Base-by-base conservation (phyloP, 35 echinoderm and acorn worm species). In the Holothuria glaberrima region DNA sequence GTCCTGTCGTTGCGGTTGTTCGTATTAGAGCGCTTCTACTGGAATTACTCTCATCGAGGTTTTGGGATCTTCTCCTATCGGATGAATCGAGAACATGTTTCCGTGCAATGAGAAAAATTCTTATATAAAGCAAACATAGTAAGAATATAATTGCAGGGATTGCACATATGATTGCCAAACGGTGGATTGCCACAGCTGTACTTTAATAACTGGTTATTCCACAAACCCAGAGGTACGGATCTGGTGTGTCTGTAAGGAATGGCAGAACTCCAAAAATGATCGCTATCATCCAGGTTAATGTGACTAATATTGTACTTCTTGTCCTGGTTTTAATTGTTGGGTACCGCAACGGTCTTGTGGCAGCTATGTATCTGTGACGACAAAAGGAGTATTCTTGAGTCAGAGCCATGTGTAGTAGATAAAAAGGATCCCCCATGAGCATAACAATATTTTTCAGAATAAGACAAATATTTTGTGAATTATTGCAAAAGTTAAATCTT, bases 181-280 rank as follows among this genome's bases (percentile, higher is more conserved):
- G 58, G 65, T 66, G 63, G 12, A 86, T n/a, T n/a, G 27, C 28
- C 3, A 67, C 35, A n/a, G 59, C 28, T 36, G 63, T 30, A 6
- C 16, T 36, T 60, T 86, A 29, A 32, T 35, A 86, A 30, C 64
- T 86, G 20, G 83, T 86, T 46, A 26, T 25, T 36, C 83, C 83
- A 45, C 83, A 86, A 18, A 86, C 83, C 83, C 83, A 86, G 6
- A 66, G 83, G 17, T 30, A 41, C 21, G 83, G 83, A 68, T 86
- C 34, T 18, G 83, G 83, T 22, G 83, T 36, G 1, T 30, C 27
- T 4, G 33, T 65, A 22, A 86, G 20, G 33, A 86, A 27, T 16
- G 83, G 83, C 59, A 68, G 32, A 25, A 45, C 48, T 18, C 83
- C 83, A 18, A 38, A 25, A 22, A 20, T 48, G 21, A 6, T 67